Evolutionary conservation across 2,113 vertebrate genomes (phyloP).

Genomic region (Leiothrix lutea): DNA sequence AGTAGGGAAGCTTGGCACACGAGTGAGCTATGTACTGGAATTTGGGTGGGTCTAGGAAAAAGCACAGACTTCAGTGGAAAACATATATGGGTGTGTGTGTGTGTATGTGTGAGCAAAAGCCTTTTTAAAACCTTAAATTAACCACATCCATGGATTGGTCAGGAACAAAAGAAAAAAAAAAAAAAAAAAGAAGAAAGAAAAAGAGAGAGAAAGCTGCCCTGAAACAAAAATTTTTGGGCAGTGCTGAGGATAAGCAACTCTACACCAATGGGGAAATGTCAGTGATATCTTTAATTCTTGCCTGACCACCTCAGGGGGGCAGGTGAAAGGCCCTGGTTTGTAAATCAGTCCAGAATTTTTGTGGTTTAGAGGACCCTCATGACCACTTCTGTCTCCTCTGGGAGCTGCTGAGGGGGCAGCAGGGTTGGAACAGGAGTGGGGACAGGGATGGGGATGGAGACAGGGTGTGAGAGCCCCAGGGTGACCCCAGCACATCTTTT

Average conservation of each 20-base stretch:
- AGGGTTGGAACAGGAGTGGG: neutral
- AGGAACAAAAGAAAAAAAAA: neutral
- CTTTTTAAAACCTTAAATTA: conserved; percentile 69
- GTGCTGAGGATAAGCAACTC: neutral
- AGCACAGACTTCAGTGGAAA: conserved; percentile 77
- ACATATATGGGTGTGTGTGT: conserved; percentile 59
- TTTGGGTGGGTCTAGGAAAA: conserved; percentile 79
- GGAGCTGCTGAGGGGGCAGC: neutral
- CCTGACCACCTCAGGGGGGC: neutral
- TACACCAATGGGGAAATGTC: neutral
- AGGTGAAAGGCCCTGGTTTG: neutral
- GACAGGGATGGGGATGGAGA: neutral
- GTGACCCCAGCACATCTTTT: neutral
- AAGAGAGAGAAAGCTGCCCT: neutral
- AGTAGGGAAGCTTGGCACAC: conserved; percentile 64
- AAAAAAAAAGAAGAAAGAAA: neutral
- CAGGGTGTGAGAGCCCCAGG: neutral
- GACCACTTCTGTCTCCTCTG: neutral
- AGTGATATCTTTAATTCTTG: neutral
- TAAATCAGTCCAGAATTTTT: neutral
- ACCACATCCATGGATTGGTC: conserved; percentile 28
- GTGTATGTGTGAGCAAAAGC: conserved; percentile 54
- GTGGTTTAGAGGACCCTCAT: neutral
- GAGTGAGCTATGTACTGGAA: conserved; percentile 66
- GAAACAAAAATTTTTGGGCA: neutral